phyloP scores from a whole-genome alignment of 2,113 vertebrate species.

The Ophiodon elongatus region DNA sequence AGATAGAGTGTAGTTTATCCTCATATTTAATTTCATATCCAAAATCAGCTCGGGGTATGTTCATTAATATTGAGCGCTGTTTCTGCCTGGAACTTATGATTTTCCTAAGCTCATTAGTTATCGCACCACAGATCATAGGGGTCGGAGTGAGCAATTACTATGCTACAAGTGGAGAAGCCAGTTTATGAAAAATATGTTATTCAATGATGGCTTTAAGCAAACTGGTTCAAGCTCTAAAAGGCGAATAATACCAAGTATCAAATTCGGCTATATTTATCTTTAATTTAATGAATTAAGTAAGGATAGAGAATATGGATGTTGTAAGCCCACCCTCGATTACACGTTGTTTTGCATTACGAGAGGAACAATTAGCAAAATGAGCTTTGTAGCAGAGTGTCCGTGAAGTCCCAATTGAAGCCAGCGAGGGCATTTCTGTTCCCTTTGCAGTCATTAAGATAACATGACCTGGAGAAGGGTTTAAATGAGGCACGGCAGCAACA shows the following conservation, averaged over 20 bases:
- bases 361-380: slow-evolving; percentile 48
- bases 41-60: slow-evolving; percentile 52
- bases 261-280: slow-evolving; percentile 51
- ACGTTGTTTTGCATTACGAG: slow-evolving; percentile 15
- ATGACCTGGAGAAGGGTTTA: slow-evolving; percentile 54
- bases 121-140: slow-evolving; percentile 63
- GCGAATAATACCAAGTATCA: slow-evolving; percentile 47
- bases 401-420: slow-evolving; percentile 40
- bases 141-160: slow-evolving; percentile 70
- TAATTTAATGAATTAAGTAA: slow-evolving; percentile 36
- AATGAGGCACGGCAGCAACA: slow-evolving; percentile 46
- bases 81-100: slow-evolving; percentile 67
- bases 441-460: slow-evolving; percentile 43
- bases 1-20: slow-evolving; percentile 29
- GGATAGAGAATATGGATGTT: not conserved
- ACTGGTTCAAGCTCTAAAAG: slow-evolving; percentile 59
- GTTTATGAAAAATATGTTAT: slow-evolving; percentile 74
- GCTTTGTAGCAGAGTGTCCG: slow-evolving; percentile 13
- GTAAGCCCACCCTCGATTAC: slow-evolving; percentile 30
- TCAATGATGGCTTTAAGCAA: slow-evolving; percentile 71
- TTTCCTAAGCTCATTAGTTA: slow-evolving; percentile 81
- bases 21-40: slow-evolving; percentile 57
- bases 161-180: slow-evolving; percentile 65
- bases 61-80: slow-evolving; percentile 67
- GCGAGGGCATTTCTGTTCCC: slow-evolving; percentile 31